Percentiles rank a stretch among this genome's conserved stretches.
Evolutionary conservation across 2,888 invertebrate genomes (phyloP).

Genomic region (Tuberolachnus salignus): DNA sequence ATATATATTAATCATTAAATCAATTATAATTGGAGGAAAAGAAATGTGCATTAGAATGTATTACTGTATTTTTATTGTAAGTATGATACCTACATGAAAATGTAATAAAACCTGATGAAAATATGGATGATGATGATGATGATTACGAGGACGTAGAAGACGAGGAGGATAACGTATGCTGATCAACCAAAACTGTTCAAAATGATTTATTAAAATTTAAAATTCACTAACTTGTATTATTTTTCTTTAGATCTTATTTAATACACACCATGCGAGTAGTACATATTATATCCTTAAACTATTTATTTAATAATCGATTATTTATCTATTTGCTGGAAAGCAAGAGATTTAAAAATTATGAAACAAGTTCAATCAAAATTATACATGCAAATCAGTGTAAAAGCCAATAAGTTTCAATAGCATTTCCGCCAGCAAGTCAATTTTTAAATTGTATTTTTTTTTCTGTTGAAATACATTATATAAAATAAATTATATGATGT

Average conservation of each 20-base stretch:
- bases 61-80: no score
- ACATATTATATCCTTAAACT: no score
- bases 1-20: no score
- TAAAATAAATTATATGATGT: neutral
- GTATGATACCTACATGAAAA: no score
- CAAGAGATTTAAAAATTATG: slow-evolving; percentile 84
- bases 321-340: slow-evolving; percentile 68
- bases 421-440: slow-evolving; percentile 83
- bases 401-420: slow-evolving; percentile 80
- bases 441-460: slow-evolving; percentile 66
- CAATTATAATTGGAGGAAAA: no score
- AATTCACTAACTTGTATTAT: no score
- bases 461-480: neutral
- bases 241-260: no score
- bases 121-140: slow-evolving; percentile 63
- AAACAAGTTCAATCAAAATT: slow-evolving; percentile 79
- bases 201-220: no score
- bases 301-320: no score
- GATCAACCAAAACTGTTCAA: no score
- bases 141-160: slow-evolving; percentile 75
- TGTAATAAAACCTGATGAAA: slow-evolving; percentile 61
- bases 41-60: no score
- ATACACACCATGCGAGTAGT: no score
- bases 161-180: slow-evolving; percentile 71
- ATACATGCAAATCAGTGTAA: slow-evolving; percentile 76